Evolutionary conservation across 2,113 vertebrate genomes (phyloP), one percentile per base, ranked within the genome.

Genomic region (Chaetodon auriga): DNA sequence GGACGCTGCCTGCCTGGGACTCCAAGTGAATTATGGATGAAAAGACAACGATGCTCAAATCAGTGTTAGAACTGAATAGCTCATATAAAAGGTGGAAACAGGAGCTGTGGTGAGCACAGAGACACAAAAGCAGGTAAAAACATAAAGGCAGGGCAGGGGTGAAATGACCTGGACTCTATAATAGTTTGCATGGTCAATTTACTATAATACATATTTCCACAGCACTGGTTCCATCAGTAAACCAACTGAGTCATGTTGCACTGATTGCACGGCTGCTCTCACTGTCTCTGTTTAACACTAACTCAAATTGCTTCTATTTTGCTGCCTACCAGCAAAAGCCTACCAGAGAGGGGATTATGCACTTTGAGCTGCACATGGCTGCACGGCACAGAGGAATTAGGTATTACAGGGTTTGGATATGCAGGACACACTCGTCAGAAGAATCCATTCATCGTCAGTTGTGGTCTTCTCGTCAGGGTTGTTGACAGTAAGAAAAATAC

Each of bases 11-110:
- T 36, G 74, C 48, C 74, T 49, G 7, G 13, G 81, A 68, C 77
- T 88, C 64, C 13, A 30, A 72, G 87, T 86, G 79, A 89, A 89
- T 85, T 86, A 87, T 87, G 81, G 78, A 90, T 81, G 84, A 80
- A 83, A 76, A 78, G 77, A 85, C 75, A 83, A 78, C 43, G 18
- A 74, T 54, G 70, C 68, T 75, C 18, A 80, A 78, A 80, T 82
- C 82, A 72, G 68, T 25, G 54, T 64, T 71, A 60, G 72, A 86
- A 83, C 38, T 68, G 57, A 62, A 30, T 8, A 23, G 81, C 66
- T 68, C 16, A 16, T 41, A 36, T 63, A 38, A 51, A 54, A 54
- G 62, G 48, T 23, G 54, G 23, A 53, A 53, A 51, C 15, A 66
- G 7, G 9, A 43, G 14, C 38, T 41, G 9, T 11, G 23, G 63